Evolutionary conservation across 2,113 vertebrate species (phyloP).

Genomic region (Gymnogyps californianus): DNA sequence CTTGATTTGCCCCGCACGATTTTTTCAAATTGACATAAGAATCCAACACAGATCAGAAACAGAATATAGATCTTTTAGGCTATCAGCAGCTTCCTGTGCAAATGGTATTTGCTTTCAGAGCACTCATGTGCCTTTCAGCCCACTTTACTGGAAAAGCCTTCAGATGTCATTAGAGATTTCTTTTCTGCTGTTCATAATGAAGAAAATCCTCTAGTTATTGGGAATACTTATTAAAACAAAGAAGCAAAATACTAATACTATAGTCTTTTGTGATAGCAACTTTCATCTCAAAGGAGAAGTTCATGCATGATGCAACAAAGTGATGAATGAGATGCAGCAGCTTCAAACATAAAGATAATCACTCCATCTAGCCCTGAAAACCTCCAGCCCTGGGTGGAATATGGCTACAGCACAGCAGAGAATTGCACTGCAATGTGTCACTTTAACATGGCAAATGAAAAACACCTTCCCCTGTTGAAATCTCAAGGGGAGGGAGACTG

Average conservation of each 20-base stretch:
- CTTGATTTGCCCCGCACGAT: background rate
- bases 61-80: slow-evolving; percentile 21
- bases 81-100: background rate
- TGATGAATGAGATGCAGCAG: slow-evolving; percentile 55
- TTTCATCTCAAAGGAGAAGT: slow-evolving; percentile 34
- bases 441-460: slow-evolving; percentile 14
- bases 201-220: slow-evolving; percentile 46
- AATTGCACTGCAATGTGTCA: slow-evolving; percentile 15
- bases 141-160: slow-evolving; percentile 48
- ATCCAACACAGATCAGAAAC: background rate
- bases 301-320: slow-evolving; percentile 48
- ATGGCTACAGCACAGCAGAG: background rate
- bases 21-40: background rate
- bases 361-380: slow-evolving; percentile 29
- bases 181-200: slow-evolving; percentile 25
- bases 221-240: slow-evolving; percentile 56
- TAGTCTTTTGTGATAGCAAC: background rate
- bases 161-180: slow-evolving; percentile 44
- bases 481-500: background rate
- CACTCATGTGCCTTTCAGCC: background rate
- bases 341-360: slow-evolving; percentile 52
- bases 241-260: slow-evolving; percentile 15
- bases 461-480: slow-evolving; percentile 8
- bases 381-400: slow-evolving; percentile 39
- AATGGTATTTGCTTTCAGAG: slow-evolving; percentile 36